phyloP scores from a whole-genome alignment of 2,113 vertebrate species.

The Saccopteryx leptura region DNA sequence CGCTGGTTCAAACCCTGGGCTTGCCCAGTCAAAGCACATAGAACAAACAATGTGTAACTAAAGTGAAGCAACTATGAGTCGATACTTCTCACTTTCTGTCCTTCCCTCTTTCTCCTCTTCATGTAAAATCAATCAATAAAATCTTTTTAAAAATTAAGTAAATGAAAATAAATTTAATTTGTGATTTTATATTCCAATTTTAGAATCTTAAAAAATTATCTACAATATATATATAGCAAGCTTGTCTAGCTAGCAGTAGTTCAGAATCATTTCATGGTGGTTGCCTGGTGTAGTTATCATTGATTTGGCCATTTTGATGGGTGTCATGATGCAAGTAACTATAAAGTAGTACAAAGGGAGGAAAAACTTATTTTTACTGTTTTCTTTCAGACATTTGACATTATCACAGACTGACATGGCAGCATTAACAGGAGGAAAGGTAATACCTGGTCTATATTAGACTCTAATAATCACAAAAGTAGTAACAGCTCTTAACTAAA shows the following conservation, averaged over 20 bases:
- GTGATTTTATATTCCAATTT: background rate
- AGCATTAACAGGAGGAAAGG: constrained; percentile 98
- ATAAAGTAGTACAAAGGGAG: constrained; percentile 59
- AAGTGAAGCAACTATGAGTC: no score
- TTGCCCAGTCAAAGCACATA: no score
- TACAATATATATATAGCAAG: background rate
- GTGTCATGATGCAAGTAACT: constrained; percentile 57
- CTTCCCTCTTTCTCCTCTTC: no score
- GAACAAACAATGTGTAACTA: no score
- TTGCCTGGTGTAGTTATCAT: background rate
- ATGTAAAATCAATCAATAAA: no score
- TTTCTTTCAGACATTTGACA: constrained; percentile 94
- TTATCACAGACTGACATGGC: constrained; percentile 99
- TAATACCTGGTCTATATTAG: constrained; percentile 81
- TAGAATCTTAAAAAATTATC: constrained; percentile 53
- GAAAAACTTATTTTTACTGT: constrained; percentile 73
- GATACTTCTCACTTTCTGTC: no score
- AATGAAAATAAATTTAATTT: constrained; percentile 57
- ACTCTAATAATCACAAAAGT: constrained; percentile 41
- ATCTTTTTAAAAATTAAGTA: background rate
- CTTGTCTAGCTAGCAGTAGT: background rate
- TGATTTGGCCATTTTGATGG: constrained; percentile 21
- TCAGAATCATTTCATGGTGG: background rate
- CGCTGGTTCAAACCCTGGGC: no score
- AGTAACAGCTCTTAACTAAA: constrained; percentile 39